Evolutionary conservation across 1,140 invertebrate species (phyloP), one percentile per base, ranked within the genome.

Genomic region (Tetraneura akinire): DNA sequence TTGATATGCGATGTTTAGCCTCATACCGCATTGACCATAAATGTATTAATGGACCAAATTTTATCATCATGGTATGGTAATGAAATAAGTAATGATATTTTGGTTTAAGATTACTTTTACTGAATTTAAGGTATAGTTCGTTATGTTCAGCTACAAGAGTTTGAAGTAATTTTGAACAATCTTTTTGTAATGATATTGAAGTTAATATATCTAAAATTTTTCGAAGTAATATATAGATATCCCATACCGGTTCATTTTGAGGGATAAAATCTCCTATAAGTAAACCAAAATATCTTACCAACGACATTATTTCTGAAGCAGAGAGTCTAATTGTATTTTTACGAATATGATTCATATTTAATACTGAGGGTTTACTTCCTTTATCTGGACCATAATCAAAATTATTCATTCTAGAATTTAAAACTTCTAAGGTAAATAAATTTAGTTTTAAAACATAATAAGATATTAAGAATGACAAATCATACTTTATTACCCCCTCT

Each of bases 331-430:
- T 23, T 23, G n/a, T 55, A 23, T 55, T 23, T 21, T 55, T 55
- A 55, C 53, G 53, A 55, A 55, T 55, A 55, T 55, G 53, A 55
- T 55, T 13, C 21, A 55, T 55, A 55, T 55, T 55, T 55, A 55
- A 23, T 55, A 55, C 53, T 23, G n/a, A 55, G n/a, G 53, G 21
- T 23, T 55, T 55, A 55, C n/a, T 55, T n/a, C 51, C n/a, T 55
- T 55, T 51, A n/a, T n/a, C n/a, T n/a, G n/a, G n/a, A n/a, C n/a
- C n/a, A n/a, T n/a, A n/a, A n/a, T n/a, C n/a, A 51, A 51, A 51
- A 18, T 6, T 51, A 6, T 8, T 51, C 8, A 51, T 51, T 51
- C 18, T 14, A 51, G 18, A 18, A 51, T 51, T 51, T 51, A 55
- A 8, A 23, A 23, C 9, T 29, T 60, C 21, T 26, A 60, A 60